phyloP scores from a whole-genome alignment of 2,113 vertebrate species.

The Sciurus niger region DNA sequence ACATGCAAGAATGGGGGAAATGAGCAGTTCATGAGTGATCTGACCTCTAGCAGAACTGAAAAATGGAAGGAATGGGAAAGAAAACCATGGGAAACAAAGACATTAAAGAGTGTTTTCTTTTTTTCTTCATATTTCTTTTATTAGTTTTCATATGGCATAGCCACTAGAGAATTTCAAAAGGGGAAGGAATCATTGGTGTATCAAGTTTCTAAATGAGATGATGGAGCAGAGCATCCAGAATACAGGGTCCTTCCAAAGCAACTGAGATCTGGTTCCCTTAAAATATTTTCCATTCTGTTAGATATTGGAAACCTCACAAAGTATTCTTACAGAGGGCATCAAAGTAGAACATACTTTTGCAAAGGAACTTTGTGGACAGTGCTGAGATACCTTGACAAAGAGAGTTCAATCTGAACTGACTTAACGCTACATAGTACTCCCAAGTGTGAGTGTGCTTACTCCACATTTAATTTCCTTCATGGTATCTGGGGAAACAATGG shows the following conservation, averaged over 20 bases:
- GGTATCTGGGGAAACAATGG: not conserved
- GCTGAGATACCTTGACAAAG: not conserved
- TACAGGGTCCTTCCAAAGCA: not conserved
- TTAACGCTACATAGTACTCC: not conserved
- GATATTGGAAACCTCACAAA: conserved; percentile 6
- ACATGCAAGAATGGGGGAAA: not conserved
- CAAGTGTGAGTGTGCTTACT: not conserved
- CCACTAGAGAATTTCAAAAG: not conserved
- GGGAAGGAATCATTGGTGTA: not conserved
- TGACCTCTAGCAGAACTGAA: conserved; percentile 20
- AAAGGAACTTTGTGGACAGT: not conserved
- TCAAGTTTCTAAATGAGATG: not conserved
- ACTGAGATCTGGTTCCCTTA: not conserved
- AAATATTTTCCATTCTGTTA: not conserved
- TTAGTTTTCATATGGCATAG: not conserved
- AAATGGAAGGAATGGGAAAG: conserved; percentile 14
- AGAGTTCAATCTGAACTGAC: not conserved
- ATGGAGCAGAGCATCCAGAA: not conserved
- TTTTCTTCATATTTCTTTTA: conserved; percentile 22
- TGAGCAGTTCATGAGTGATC: not conserved
- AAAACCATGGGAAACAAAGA: conserved; percentile 27
- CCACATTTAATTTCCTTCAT: not conserved
- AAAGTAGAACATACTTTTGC: not conserved
- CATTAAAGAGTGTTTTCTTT: conserved; percentile 14
- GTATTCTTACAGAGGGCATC: not conserved